Evolutionary conservation across 2,797 vertebrate genomes (phyloP), one percentile per base, ranked within the genome.

Genomic region (Coilia nasus): DNA sequence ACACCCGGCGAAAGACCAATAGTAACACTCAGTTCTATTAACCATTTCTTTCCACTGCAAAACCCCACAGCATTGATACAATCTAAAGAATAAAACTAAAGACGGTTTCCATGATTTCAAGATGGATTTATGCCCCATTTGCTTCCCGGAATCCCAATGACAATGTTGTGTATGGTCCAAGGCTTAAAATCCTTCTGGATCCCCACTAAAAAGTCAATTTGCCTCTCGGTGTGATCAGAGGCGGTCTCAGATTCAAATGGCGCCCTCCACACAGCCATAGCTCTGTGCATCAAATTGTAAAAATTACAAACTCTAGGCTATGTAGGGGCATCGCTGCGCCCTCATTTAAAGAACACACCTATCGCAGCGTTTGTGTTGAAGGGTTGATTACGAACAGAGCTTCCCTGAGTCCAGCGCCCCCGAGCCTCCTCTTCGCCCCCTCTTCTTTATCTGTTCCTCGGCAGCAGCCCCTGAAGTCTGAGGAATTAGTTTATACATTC

Each of bases 401-500:
- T 90, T 86, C 88, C 88, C 90, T 91, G 92, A 90, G 89, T 91
- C 92, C 89, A 85, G 85, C 87, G 82, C 86, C 87, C 90, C 85
- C 88, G 64, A 87, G 28, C 64, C 88, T 80, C 85, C 87, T 82
- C 86, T 86, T 83, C 81, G 83, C 87, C 87, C 88, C 88, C 89
- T n/a, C 87, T 89, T 88, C 83, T 85, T 88, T 88, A 86, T 93
- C 91, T 89, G 88, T 87, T 90, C 89, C 91, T 89, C 88, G 87
- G 86, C 81, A 86, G 88, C 85, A 81, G 88, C 82, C 90, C 89
- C 89, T 89, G 94, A 94, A 96, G 97, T 96, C 92, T 23, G 91
- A 92, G 89, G 95, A 92, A 92, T 59, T 91, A 96, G 96, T 96
- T 97, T 93, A 93, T 98, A 97, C 97, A 96, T 98, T 98, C 97